Conservation (phyloP, 2,797 vertebrate genomes). For the Gila robusta region DNA sequence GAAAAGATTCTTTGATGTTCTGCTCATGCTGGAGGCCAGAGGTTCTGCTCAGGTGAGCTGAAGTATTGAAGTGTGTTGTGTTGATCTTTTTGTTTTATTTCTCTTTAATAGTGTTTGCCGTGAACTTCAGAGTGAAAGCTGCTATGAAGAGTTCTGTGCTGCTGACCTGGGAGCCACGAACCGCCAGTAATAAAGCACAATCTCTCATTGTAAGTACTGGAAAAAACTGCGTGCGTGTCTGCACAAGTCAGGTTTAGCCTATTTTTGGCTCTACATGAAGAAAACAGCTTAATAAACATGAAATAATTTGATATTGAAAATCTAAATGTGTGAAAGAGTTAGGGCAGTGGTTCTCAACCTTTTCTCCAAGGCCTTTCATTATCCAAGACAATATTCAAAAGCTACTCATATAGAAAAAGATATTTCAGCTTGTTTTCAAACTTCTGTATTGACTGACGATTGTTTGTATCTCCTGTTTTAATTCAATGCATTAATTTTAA, state of each 20-base stretch:
- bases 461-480: too few relatives aligned
- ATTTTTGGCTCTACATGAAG: background rate
- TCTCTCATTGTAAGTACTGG: slow-evolving; percentile 90
- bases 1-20: background rate
- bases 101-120: slow-evolving; percentile 94
- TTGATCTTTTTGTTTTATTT: slow-evolving; percentile 28
- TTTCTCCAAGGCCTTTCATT: background rate
- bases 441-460: too few relatives aligned
- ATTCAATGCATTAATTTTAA: too few relatives aligned
- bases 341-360: background rate
- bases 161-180: slow-evolving; percentile 96
- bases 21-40: slow-evolving; percentile 7
- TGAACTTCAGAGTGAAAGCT: slow-evolving; percentile 98
- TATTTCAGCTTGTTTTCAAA: slow-evolving; percentile 1
- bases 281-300: background rate
- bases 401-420: background rate
- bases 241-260: background rate
- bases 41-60: slow-evolving; percentile 3
- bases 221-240: background rate
- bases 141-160: slow-evolving; percentile 98
- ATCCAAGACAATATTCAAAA: background rate
- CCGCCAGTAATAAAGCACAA: slow-evolving; percentile 91
- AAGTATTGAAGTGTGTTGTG: slow-evolving; percentile 1
- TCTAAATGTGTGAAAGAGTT: background rate
- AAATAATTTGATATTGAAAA: background rate